Evolutionary conservation across 2,888 invertebrate genomes (phyloP).

Genomic region (Brachyopa scutellaris): DNA sequence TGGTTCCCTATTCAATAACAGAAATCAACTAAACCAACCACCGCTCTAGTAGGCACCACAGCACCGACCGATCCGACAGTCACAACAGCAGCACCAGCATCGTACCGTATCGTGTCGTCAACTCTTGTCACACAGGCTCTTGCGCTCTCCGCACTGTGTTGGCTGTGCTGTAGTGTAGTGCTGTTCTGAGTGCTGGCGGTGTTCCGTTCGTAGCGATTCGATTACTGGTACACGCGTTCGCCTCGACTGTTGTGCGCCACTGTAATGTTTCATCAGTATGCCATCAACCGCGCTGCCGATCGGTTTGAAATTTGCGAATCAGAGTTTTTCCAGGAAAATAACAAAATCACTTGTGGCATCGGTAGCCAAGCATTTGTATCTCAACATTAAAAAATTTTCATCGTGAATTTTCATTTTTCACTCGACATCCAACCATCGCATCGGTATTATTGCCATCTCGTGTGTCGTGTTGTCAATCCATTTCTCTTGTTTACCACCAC

Average conservation of each 20-base stretch:
- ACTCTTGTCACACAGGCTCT: constrained; percentile 66
- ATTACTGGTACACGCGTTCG: constrained; percentile 58
- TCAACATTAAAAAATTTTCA: constrained; percentile 20
- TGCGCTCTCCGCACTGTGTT: constrained; percentile 50
- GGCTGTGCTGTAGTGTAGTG: background rate
- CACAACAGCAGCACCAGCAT: constrained; percentile 3
- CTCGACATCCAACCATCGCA: background rate
- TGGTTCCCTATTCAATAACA: constrained; percentile 57
- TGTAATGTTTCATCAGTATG: constrained; percentile 72
- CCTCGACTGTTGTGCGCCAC: constrained; percentile 71
- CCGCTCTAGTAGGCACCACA: background rate
- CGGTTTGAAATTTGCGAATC: constrained; percentile 71
- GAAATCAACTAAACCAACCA: constrained; percentile 47
- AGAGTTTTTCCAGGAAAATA: constrained; percentile 34
- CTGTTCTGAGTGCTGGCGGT: constrained; percentile 11
- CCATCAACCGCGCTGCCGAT: constrained; percentile 72
- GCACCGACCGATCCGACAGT: no score
- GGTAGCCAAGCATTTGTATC: constrained; percentile 62
- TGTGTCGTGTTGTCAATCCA: no score
- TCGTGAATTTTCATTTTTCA: constrained; percentile 2
- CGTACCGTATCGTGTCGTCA: constrained; percentile 31
- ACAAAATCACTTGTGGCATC: constrained; percentile 70
- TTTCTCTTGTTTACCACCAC: no score
- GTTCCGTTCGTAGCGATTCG: background rate
- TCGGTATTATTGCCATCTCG: no score